Evolutionary conservation across 2,888 invertebrate genomes (phyloP).

Genomic region (Ormyrus labotus): DNA sequence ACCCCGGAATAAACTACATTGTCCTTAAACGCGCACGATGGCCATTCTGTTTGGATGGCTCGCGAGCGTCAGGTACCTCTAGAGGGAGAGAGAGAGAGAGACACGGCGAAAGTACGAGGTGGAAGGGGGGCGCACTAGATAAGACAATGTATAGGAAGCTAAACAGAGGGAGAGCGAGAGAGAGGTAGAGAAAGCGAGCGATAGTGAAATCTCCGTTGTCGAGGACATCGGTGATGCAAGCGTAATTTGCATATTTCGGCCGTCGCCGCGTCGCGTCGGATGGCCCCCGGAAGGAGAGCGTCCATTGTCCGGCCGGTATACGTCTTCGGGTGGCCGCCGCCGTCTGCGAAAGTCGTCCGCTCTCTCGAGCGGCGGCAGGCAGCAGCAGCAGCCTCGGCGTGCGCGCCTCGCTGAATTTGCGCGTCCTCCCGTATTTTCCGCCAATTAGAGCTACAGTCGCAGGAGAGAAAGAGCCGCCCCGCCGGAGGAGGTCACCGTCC

Average conservation of each 20-base stretch:
- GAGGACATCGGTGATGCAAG: slow-evolving; percentile 42
- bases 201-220: slow-evolving; percentile 35
- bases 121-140: background rate
- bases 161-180: background rate
- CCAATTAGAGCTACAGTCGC: slow-evolving; percentile 65
- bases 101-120: background rate
- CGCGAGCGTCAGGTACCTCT: background rate
- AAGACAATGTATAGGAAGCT: too few relatives aligned
- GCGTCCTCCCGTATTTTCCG: slow-evolving; percentile 67
- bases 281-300: slow-evolving; percentile 46
- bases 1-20: slow-evolving; percentile 42
- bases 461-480: too few relatives aligned
- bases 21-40: slow-evolving; percentile 43
- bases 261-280: slow-evolving; percentile 5
- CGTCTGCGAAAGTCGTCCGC: background rate
- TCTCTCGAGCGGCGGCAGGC: background rate
- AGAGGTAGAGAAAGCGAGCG: background rate
- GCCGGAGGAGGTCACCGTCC: too few relatives aligned
- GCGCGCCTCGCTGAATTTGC: slow-evolving; percentile 14
- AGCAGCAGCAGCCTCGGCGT: background rate
- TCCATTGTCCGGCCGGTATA: slow-evolving; percentile 38
- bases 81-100: background rate
- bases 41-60: slow-evolving; percentile 28
- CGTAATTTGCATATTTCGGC: slow-evolving; percentile 54
- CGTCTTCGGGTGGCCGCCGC: slow-evolving; percentile 8